Conservation (phyloP, 2,888 invertebrate genomes). For the Tachina fera region DNA sequence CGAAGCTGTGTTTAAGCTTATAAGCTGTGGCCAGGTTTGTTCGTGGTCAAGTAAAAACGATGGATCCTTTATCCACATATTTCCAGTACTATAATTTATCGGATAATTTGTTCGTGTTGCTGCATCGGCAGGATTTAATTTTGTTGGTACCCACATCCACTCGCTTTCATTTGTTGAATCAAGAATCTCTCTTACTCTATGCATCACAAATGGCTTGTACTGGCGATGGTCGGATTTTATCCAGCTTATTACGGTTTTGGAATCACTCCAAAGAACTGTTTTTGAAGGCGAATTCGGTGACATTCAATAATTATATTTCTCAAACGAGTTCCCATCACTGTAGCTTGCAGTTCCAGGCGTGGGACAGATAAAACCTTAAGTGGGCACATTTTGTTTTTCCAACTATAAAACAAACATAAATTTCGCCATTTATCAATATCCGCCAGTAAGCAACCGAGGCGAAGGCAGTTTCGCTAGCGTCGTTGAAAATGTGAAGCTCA, state of each 20-base stretch:
- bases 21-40: neutral
- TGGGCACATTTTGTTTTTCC: neutral
- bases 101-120: slow-evolving; percentile 1
- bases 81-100: neutral
- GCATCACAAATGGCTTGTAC: no score
- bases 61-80: neutral
- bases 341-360: neutral
- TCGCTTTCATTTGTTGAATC: no score
- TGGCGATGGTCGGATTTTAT: no score
- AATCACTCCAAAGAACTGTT: neutral
- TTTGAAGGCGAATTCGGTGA: neutral
- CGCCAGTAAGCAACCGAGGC: neutral
- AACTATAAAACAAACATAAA: neutral
- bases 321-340: neutral
- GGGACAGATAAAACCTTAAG: neutral
- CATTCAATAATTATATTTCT: neutral
- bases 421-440: neutral
- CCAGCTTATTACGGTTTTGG: no score
- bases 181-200: no score
- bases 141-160: neutral
- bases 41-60: neutral
- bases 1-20: neutral
- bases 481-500: no score
- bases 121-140: neutral
- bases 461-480: neutral